Evolutionary conservation across 2,797 vertebrate species (phyloP).

Genomic region (Sylvilagus floridanus): DNA sequence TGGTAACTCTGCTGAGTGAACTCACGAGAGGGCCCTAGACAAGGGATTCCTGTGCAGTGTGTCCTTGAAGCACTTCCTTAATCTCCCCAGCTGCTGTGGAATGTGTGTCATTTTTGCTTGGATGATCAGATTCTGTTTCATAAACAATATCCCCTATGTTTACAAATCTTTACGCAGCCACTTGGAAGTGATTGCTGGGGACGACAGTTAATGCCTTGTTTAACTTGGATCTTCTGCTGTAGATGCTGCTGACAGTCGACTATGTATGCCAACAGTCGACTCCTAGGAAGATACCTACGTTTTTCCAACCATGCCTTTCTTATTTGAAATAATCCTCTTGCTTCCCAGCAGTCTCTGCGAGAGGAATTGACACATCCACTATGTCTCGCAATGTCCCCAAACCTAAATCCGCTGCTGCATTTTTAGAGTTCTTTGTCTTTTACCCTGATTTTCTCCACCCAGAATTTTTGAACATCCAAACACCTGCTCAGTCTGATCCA

Average conservation of each 20-base stretch:
- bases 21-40: not conserved
- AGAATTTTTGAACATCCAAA: not conserved
- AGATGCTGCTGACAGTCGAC: rapidly evolving
- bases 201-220: not conserved
- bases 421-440: not conserved
- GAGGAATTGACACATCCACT: rapidly evolving
- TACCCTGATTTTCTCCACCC: not conserved
- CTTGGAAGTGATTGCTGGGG: not conserved
- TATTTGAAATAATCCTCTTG: not conserved
- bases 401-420: not conserved
- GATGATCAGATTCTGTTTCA: slow-evolving; percentile 34
- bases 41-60: not conserved
- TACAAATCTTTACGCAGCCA: slow-evolving; percentile 55
- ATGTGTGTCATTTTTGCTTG: slow-evolving; percentile 26
- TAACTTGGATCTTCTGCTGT: not conserved
- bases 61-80: slow-evolving; percentile 57
- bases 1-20: slow-evolving; percentile 7
- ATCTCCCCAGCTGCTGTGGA: slow-evolving; percentile 51
- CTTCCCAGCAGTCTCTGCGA: not conserved
- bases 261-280: not conserved
- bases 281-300: not conserved
- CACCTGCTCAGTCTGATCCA: not conserved
- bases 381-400: not conserved
- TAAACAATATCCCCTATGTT: slow-evolving; percentile 67
- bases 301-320: not conserved